Evolutionary conservation across 2,113 vertebrate species (phyloP), one percentile per base, ranked within the genome.

Genomic region (Amia ocellicauda): DNA sequence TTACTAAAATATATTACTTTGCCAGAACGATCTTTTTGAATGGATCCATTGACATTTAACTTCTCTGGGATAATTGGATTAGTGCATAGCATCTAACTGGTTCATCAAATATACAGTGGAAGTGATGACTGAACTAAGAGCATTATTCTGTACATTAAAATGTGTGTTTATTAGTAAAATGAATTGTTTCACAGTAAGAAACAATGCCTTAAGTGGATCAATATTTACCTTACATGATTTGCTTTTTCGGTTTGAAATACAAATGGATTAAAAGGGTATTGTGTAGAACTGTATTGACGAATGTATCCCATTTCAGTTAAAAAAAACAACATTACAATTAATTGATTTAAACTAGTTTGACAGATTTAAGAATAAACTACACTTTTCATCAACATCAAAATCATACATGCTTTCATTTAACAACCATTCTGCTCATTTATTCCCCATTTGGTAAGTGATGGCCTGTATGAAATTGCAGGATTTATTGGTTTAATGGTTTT

Each of bases 321-420:
- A 24, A 9, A 5, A 47, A 22, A 47, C 47, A 47, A 17, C 23
- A 60, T 60, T 45, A 22, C 2, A 23, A 13, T 14, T 41, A 13
- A 45, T 26, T 60, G 58, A 60, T 47, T 60, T 60, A 60, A 60
- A 47, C 58, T 60, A 49, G 19, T 20, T 26, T 60, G 58, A 60
- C 58, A 60, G 58, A 24, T 45, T 60, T 23, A 60, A 43, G 22
- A 27, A 49, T 14, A 17, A 16, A 60, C 41, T 59, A 43, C 57
- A 42, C 16, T 43, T 17, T 49, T 28, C 22, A 28, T 60, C 58
- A 60, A 41, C 26, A 26, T 60, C 58, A 47, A 49, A 49, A n/a
- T 11, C 20, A 2, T 60, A 17, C 58, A 49, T 60, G 26, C 58
- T 60, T 49, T 60, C 41, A 47, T 60, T 60, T 47, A 60, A 28